These are phyloP conservation scores for Limnephilus marmoratus DNA, from an alignment of 2,888 invertebrate genomes.

Conservation along the genomic window DNA sequence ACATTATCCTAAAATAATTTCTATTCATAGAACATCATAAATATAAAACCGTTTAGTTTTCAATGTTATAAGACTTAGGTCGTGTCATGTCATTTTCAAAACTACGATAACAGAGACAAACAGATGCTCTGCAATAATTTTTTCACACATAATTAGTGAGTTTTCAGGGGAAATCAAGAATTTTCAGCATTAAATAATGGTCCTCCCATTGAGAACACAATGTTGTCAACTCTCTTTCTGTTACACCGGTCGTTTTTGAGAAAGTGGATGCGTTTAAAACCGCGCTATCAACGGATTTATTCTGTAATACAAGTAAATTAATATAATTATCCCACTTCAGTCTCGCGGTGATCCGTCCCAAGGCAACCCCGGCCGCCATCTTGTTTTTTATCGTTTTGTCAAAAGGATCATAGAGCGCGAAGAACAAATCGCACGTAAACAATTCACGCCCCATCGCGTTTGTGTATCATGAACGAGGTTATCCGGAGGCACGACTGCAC, in stretches of 20 bases:
- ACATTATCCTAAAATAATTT: not conserved
- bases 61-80: not conserved
- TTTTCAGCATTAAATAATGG: too few species aligned
- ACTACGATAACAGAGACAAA: too few species aligned
- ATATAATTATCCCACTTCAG: not conserved
- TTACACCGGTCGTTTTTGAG: too few species aligned
- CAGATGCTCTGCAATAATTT: too few species aligned
- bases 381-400: conserved; percentile 32
- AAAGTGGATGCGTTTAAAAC: too few species aligned
- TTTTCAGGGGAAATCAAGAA: too few species aligned
- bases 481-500: conserved; percentile 56
- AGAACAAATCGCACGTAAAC: conserved; percentile 53
- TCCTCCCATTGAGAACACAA: too few species aligned
- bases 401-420: conserved; percentile 47
- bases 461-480: conserved; percentile 59
- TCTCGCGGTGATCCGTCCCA: not conserved
- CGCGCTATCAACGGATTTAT: too few species aligned
- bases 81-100: not conserved
- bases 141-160: too few species aligned
- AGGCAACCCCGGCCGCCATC: conserved; percentile 20
- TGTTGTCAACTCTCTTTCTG: too few species aligned
- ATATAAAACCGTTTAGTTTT: not conserved
- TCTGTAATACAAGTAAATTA: too few species aligned
- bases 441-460: conserved; percentile 58
- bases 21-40: not conserved